Evolutionary conservation across 2,888 invertebrate genomes (phyloP).

Genomic region (Tipula unca): DNA sequence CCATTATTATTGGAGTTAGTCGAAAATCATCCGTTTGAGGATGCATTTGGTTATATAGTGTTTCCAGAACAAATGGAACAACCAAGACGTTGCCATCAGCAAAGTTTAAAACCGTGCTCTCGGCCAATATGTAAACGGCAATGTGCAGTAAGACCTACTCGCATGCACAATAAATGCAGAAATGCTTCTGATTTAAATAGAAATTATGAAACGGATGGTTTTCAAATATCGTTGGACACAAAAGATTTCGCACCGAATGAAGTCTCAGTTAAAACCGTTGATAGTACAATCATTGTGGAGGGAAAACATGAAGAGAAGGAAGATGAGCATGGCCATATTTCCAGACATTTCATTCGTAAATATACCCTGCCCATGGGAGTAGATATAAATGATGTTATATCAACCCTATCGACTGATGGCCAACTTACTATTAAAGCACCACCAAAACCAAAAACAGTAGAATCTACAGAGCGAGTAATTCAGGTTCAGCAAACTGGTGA

Average conservation of each 20-base stretch:
- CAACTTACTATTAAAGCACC: conserved; percentile 68
- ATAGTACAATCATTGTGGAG: conserved; percentile 55
- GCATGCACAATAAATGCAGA: neutral
- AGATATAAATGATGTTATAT: conserved; percentile 61
- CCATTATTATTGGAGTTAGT: neutral
- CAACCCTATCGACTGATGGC: conserved; percentile 73
- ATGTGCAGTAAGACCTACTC: neutral
- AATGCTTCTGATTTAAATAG: neutral
- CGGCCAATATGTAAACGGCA: neutral
- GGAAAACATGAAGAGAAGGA: conserved; percentile 63
- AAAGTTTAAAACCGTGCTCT: neutral
- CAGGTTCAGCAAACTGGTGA: neutral
- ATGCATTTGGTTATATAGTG: neutral
- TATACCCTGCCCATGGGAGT: conserved; percentile 61
- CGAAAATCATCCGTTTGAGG: neutral
- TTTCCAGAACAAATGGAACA: neutral
- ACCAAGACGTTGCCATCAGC: neutral
- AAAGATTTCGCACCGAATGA: conserved; percentile 62
- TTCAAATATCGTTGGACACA: conserved; percentile 59
- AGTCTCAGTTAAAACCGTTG: conserved; percentile 58
- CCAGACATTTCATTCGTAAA: conserved; percentile 67
- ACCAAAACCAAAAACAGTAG: conserved; percentile 30
- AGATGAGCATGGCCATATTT: conserved; percentile 66
- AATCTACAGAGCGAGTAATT: neutral
- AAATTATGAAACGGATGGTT: conserved; percentile 51